Percentiles rank a stretch among this genome's conserved stretches.
These are phyloP conservation scores for Diachasmimorpha longicaudata DNA, from an alignment of 1,140 invertebrate species.

Conservation along the genomic window DNA sequence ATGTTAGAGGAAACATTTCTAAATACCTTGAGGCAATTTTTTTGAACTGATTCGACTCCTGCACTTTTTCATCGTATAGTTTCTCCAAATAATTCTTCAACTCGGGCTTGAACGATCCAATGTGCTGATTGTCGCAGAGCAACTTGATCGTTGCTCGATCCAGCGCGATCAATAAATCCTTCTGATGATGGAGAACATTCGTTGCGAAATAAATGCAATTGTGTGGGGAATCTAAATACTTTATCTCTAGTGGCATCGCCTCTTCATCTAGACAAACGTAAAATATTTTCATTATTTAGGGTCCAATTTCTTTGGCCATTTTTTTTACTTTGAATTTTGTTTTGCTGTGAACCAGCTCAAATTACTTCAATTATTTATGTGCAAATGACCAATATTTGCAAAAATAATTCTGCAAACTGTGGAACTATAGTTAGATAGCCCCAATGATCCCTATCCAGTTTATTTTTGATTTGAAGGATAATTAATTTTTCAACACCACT, in stretches of 20 bases:
- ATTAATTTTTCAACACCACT: background rate
- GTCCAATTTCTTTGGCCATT: too few species aligned
- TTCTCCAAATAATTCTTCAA: conserved; percentile 54
- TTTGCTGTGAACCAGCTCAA: too few species aligned
- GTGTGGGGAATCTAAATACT: conserved; percentile 58
- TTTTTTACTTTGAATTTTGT: too few species aligned
- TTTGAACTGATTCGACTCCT: conserved; percentile 30
- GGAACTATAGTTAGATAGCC: too few species aligned
- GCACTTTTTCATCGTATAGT: conserved; percentile 41
- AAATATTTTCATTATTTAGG: background rate
- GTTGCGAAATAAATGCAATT: conserved; percentile 70
- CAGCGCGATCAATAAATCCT: conserved; percentile 59
- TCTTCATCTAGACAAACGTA: background rate
- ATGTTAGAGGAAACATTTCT: background rate
- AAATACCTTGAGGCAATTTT: conserved; percentile 34
- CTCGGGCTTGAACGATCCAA: conserved; percentile 60
- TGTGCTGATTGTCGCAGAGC: conserved; percentile 63
- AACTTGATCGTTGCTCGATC: conserved; percentile 65
- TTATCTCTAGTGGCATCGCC: background rate
- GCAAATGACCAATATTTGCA: too few species aligned
- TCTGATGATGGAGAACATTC: conserved; percentile 59
- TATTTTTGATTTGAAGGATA: too few species aligned
- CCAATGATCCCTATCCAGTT: too few species aligned
- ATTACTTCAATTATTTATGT: too few species aligned
- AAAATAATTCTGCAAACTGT: too few species aligned